Conservation (phyloP, 2,113 vertebrate species). For the Beaufortia kweichowensis region DNA sequence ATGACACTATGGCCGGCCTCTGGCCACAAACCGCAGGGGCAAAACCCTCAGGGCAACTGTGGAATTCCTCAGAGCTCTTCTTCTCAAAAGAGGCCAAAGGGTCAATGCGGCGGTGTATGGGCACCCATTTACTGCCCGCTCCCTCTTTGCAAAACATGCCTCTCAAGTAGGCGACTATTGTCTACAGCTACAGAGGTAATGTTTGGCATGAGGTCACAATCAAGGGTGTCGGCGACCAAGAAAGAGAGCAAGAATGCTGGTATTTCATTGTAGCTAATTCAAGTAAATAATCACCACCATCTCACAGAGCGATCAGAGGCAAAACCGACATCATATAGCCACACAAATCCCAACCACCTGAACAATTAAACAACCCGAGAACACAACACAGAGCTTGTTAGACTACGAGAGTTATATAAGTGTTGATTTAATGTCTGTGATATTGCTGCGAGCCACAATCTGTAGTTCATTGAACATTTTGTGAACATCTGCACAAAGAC, state of each 20-base stretch:
- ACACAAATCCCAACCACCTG: constrained; percentile 27
- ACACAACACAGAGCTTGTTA: constrained; percentile 10
- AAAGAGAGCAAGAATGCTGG: constrained; percentile 11
- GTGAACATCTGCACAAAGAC: constrained; percentile 22
- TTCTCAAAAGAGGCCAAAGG: constrained; percentile 32
- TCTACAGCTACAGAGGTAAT: constrained; percentile 4
- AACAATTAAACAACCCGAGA: constrained; percentile 22
- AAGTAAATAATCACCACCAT: not conserved
- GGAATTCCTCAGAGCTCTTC: constrained; percentile 50
- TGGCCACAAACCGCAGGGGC: constrained; percentile 39
- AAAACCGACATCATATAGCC: not conserved
- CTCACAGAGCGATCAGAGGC: not conserved
- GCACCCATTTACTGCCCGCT: constrained; percentile 30
- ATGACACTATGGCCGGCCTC: constrained; percentile 25
- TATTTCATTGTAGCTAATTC: not conserved
- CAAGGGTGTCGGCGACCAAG: not conserved
- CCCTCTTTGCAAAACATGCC: constrained; percentile 32
- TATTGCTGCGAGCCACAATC: not conserved
- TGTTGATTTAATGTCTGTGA: constrained; percentile 17
- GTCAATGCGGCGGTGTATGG: constrained; percentile 21
- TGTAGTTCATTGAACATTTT: constrained; percentile 22
- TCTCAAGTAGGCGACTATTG: constrained; percentile 25
- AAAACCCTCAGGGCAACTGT: constrained; percentile 45
- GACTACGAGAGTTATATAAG: constrained; percentile 1
- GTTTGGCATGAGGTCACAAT: constrained; percentile 33